Conservation (phyloP, 2,888 invertebrate genomes). For the Hybos culiciformis region DNA sequence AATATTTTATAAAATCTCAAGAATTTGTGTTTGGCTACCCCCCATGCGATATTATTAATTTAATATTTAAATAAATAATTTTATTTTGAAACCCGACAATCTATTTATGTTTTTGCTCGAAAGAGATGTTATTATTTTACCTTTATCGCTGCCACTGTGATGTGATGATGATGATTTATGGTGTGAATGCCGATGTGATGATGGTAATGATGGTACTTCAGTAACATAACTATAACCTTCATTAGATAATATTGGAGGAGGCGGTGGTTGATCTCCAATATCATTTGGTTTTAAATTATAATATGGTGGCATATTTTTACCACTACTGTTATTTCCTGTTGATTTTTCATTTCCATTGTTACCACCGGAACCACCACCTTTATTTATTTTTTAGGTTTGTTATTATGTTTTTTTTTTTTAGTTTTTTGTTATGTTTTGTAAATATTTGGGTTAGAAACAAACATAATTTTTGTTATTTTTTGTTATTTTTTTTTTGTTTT, state of each 20-base stretch:
- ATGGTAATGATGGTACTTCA: slow-evolving; percentile 33
- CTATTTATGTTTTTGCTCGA: too few species aligned
- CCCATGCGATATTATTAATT: too few species aligned
- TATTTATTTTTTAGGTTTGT: too few species aligned
- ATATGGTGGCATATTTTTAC: slow-evolving; percentile 30
- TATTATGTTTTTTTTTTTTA: too few species aligned
- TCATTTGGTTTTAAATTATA: slow-evolving; percentile 30
- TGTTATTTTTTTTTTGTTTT: not conserved
- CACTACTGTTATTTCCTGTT: slow-evolving; percentile 15
- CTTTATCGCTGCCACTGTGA: slow-evolving; percentile 22
- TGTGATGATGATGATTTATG: slow-evolving; percentile 29
- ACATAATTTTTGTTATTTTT: too few species aligned
- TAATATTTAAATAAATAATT: too few species aligned
- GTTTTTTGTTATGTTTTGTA: not conserved
- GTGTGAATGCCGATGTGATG: slow-evolving; percentile 32
- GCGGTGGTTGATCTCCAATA: slow-evolving; percentile 33
- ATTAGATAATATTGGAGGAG: slow-evolving; percentile 24
- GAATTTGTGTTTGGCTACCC: too few species aligned
- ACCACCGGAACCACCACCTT: slow-evolving; percentile 18
- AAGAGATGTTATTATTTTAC: too few species aligned
- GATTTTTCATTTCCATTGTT: too few species aligned
- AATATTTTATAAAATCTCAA: too few species aligned
- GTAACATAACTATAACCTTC: slow-evolving; percentile 36
- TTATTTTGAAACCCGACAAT: too few species aligned
- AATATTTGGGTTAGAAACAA: too few species aligned